These are phyloP conservation scores for Drymodes brunneopygia DNA, from an alignment of 2,113 vertebrate genomes.

Conservation along the genomic window DNA sequence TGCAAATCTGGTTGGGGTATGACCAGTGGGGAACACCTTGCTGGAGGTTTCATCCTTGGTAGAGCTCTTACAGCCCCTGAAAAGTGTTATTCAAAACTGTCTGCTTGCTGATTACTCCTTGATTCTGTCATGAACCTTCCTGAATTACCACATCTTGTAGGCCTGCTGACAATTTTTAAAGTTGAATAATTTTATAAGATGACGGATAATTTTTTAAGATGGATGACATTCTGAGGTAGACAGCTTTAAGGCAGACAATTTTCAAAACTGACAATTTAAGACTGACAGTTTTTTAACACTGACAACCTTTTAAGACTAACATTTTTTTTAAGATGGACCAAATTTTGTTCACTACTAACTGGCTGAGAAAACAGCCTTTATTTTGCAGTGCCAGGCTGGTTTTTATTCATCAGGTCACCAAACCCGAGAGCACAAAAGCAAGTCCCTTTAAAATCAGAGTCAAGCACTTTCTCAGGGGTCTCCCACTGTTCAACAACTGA, in stretches of 20 bases:
- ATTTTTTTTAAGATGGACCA: not conserved
- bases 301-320: not conserved
- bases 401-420: not conserved
- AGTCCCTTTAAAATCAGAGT: not conserved
- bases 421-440: not conserved
- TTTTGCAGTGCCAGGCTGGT: conserved; percentile 17
- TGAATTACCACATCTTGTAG: not conserved
- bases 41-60: not conserved
- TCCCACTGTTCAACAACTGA: not conserved
- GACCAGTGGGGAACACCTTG: not conserved
- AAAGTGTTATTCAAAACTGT: not conserved
- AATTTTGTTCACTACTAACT: not conserved
- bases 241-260: not conserved
- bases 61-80: not conserved
- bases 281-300: not conserved
- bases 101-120: not conserved
- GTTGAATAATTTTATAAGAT: not conserved
- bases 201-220: not conserved
- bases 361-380: not conserved
- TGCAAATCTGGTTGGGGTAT: not conserved
- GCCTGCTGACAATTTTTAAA: not conserved
- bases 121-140: not conserved
- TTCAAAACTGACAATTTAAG: not conserved
- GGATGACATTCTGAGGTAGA: not conserved
- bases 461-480: not conserved